Evolutionary conservation across 2,797 vertebrate genomes (phyloP), one percentile per base, ranked within the genome.

Genomic region (Chloroceryle amazona): DNA sequence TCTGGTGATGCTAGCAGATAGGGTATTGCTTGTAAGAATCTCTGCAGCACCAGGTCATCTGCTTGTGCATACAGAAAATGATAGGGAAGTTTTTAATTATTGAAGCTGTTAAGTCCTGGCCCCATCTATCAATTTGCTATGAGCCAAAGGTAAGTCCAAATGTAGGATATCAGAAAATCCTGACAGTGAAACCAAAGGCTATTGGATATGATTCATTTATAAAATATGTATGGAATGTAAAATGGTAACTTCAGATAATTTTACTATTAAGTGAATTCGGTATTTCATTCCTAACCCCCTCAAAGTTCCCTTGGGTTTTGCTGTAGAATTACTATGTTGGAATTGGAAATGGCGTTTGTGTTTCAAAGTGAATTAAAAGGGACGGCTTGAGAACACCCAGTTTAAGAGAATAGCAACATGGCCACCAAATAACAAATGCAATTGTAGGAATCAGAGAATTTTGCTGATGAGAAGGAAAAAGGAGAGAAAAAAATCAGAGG

Each of bases 311-410:
- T 31, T 76, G 78, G 20, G 35, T 17, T 93, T 91, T 73, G 33
- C 39, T 72, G 16, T 49, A 57, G 80, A 76, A 60, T 41, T 57
- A 17, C n/a, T 78, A 23, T 71, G 22, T 52, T 83, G 52, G 47
- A 84, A 91, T 71, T 78, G 39, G 65, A 87, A 94, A 74, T n/a
- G 26, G 74, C 72, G 31, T 86, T 90, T 86, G 28, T 31, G 31
- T 82, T 96, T 86, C 49, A 37, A 84, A 86, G 51, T 61, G 79
- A 95, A 73, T 81, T 84, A 76, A 87, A 88, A 84, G 7, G 10
- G 39, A 86, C 68, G 39, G 11, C 5, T 54, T 81, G 41, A 91
- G 81, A 93, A 83, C n/a, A 81, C 46, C 80, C 35, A 54, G 13
- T 89, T 94, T 91, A 76, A 88, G 33, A 55, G 20, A 81, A 62